Evolutionary conservation across 2,888 invertebrate genomes (phyloP).

Genomic region (Xestia c-nigrum): DNA sequence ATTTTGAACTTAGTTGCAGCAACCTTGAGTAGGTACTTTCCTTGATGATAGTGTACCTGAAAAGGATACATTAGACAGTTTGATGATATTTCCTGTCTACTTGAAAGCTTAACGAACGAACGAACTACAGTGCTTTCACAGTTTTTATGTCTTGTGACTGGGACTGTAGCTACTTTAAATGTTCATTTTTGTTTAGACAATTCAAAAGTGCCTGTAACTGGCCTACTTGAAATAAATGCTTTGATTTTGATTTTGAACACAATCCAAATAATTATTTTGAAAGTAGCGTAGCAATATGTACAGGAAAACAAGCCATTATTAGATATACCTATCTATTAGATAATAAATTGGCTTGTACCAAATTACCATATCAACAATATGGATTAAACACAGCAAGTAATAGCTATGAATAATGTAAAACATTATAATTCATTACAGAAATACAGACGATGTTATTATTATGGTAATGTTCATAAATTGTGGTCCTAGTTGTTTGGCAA

Average conservation of each 20-base stretch:
- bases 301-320: neutral
- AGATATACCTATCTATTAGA: neutral
- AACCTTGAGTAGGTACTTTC: conserved; percentile 19
- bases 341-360: conserved; percentile 2
- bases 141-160: too few species aligned
- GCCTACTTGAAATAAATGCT: too few species aligned
- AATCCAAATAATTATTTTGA: neutral
- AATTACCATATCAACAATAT: conserved; percentile 33
- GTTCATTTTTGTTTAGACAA: too few species aligned
- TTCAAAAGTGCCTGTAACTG: too few species aligned
- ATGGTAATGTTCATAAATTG: conserved; percentile 65
- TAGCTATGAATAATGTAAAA: conserved; percentile 58
- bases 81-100: neutral
- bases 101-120: conserved; percentile 9
- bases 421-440: conserved; percentile 55
- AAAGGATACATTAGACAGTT: conserved; percentile 16
- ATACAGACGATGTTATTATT: conserved; percentile 61
- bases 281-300: neutral
- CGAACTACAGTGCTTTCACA: too few species aligned
- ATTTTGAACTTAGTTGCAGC: conserved; percentile 16
- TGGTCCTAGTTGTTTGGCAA: conserved; percentile 55
- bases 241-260: too few species aligned
- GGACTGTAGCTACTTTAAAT: too few species aligned
- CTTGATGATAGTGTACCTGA: conserved; percentile 16
- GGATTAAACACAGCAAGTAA: conserved; percentile 19